Evolutionary conservation across 2,797 vertebrate genomes (phyloP), one percentile per base, ranked within the genome.

Genomic region (Pelochelys cantorii): DNA sequence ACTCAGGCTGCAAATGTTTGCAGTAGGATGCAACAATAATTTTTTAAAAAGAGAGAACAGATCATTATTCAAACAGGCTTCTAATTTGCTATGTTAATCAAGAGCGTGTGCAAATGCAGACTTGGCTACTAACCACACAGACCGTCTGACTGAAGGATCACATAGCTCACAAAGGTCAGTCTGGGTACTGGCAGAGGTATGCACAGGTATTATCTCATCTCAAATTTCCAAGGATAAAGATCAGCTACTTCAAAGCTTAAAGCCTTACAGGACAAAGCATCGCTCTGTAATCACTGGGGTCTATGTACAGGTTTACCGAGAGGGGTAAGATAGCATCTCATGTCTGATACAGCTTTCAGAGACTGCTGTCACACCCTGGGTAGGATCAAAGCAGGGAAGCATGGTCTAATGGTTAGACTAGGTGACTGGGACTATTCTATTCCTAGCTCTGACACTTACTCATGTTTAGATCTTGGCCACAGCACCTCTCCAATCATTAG

Each of bases 141-240:
- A 48, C 4, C 86, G 37, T 15, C 65, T 68, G 83, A 31, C 52
- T 84, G 60, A 91, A 95, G 59, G 55, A 90, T 88, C 89, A 91
- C 59, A 59, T 75, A 79, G 57, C 54, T 85, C 62, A 80, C 88
- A 93, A 79, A 90, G n/a, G 62, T 92, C 12, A 31, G 57, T 37
- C 88, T 96, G 89, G 94, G 95, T 88, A 92, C 89, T 79, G 91
- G 94, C 93, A 94, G 86, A 90, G 86, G 81, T 57, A 94, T 60
- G 55, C 42, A 62, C 56, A 95, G 87, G 80, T 88, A 93, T 18
- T 8, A 48, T 88, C 86, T 90, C 86, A 92, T 92, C 82, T 93
- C 37, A 85, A 80, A 79, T 62, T 83, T 75, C 71, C 77, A 22
- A 86, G 79, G 83, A 84, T 25, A 29, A 2, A 13, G 7, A 8